phyloP scores from a whole-genome alignment of 1,140 invertebrate genomes.

The Neuroterus valhalla region DNA sequence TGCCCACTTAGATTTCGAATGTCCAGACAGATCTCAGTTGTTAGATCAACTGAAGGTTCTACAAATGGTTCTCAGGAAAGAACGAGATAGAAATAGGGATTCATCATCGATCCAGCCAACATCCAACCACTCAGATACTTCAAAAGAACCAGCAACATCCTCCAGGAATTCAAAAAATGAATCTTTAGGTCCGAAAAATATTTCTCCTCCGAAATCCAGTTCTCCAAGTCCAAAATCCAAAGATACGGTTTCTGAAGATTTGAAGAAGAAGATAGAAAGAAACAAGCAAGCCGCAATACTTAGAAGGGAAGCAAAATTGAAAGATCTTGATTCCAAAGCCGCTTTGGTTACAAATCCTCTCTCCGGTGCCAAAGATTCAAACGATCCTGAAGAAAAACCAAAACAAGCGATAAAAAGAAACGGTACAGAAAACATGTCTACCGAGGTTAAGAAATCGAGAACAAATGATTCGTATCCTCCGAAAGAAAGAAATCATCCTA shows the following conservation, averaged over 20 bases:
- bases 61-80: slow-evolving; percentile 66
- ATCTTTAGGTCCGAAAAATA: neutral
- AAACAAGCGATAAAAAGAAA: slow-evolving; percentile 5
- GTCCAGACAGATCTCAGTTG: slow-evolving; percentile 60
- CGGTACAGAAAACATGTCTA: neutral
- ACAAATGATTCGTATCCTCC: slow-evolving; percentile 4
- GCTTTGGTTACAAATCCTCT: slow-evolving; percentile 32
- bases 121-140: neutral
- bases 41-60: slow-evolving; percentile 67
- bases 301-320: slow-evolving; percentile 53
- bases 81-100: slow-evolving; percentile 45
- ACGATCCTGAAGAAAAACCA: neutral
- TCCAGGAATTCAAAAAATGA: neutral
- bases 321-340: slow-evolving; percentile 52
- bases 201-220: too few relatives aligned
- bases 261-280: slow-evolving; percentile 59
- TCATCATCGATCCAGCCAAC: slow-evolving; percentile 24
- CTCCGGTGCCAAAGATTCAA: slow-evolving; percentile 9
- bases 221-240: neutral
- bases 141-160: neutral
- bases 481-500: neutral
- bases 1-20: slow-evolving; percentile 56
- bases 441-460: neutral
- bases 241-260: slow-evolving; percentile 31
- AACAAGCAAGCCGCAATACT: slow-evolving; percentile 48